These are phyloP conservation scores for Leptopilina myrica DNA, from an alignment of 2,888 invertebrate genomes.

Conservation along the genomic window DNA sequence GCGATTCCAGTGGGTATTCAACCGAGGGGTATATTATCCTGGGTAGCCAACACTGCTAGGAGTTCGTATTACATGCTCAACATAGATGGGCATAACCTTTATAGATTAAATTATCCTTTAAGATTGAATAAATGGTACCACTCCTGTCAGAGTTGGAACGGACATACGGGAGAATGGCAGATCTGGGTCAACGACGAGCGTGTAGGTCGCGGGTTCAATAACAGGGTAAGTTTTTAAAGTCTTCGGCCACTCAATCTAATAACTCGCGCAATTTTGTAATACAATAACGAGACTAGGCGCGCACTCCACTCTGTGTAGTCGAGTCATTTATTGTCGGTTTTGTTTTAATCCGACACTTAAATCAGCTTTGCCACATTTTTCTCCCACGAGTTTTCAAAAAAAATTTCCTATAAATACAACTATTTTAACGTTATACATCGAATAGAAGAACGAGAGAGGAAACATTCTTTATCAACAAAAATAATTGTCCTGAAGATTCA, in stretches of 20 bases:
- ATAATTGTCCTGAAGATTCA: too few relatives aligned
- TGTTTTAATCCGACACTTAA: not conserved
- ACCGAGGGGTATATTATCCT: constrained; percentile 85
- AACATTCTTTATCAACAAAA: too few relatives aligned
- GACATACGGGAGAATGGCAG: constrained; percentile 93
- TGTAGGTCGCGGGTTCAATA: constrained; percentile 91
- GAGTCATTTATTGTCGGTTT: not conserved
- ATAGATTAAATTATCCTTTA: constrained; percentile 84
- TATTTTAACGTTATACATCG: too few relatives aligned
- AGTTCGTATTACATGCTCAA: constrained; percentile 90
- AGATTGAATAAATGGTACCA: constrained; percentile 89
- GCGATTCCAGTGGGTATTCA: constrained; percentile 82
- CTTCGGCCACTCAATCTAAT: not conserved
- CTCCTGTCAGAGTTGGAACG: constrained; percentile 92
- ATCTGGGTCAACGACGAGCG: constrained; percentile 92
- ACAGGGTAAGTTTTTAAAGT: constrained; percentile 83
- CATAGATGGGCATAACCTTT: constrained; percentile 89
- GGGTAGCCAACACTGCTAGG: constrained; percentile 88
- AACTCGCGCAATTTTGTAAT: constrained; percentile 29
- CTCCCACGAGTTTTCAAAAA: too few relatives aligned
- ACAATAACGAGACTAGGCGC: constrained; percentile 5
- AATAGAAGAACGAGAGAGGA: too few relatives aligned
- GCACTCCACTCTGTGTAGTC: not conserved
- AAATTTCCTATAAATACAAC: too few relatives aligned
- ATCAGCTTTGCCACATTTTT: too few relatives aligned